Evolutionary conservation across 2,888 invertebrate species (phyloP).

Genomic region (Sminthurides aquaticus): DNA sequence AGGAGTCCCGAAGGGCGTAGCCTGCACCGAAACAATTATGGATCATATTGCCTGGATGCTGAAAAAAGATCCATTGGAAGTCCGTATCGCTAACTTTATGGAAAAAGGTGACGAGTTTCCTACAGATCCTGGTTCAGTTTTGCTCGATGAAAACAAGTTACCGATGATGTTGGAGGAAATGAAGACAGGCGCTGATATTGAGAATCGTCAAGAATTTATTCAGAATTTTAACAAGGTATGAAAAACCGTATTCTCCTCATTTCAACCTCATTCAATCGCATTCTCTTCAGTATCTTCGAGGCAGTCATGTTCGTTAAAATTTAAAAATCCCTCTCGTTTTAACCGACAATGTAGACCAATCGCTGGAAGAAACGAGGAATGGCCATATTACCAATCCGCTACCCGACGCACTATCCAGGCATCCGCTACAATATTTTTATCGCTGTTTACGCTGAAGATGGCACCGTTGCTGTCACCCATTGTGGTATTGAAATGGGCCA

Average conservation of each 20-base stretch:
- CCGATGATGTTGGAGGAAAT: slow-evolving; percentile 55
- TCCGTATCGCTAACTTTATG: slow-evolving; percentile 54
- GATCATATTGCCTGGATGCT: slow-evolving; percentile 56
- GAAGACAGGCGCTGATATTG: slow-evolving; percentile 55
- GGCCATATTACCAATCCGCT: slow-evolving; percentile 47
- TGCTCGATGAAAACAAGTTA: slow-evolving; percentile 46
- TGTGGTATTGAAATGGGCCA: slow-evolving; percentile 50
- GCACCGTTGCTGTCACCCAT: slow-evolving; percentile 47
- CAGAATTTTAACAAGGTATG: slow-evolving; percentile 55
- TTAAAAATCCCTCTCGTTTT: not conserved
- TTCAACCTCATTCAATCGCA: not conserved
- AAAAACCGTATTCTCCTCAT: no score
- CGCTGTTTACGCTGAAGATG: slow-evolving; percentile 52
- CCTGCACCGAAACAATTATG: slow-evolving; percentile 59
- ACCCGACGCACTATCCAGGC: slow-evolving; percentile 51
- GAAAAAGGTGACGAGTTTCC: slow-evolving; percentile 45
- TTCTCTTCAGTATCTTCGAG: not conserved
- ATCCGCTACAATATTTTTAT: slow-evolving; percentile 55
- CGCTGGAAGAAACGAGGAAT: slow-evolving; percentile 42
- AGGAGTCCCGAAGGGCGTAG: slow-evolving; percentile 60
- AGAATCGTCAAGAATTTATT: slow-evolving; percentile 53
- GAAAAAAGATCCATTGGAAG: slow-evolving; percentile 55
- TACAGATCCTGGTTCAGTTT: slow-evolving; percentile 22
- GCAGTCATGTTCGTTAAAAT: not conserved
- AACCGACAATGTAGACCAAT: slow-evolving; percentile 35